Conservation (phyloP, 2,888 invertebrate species). For the Helicoverpa assulta region DNA sequence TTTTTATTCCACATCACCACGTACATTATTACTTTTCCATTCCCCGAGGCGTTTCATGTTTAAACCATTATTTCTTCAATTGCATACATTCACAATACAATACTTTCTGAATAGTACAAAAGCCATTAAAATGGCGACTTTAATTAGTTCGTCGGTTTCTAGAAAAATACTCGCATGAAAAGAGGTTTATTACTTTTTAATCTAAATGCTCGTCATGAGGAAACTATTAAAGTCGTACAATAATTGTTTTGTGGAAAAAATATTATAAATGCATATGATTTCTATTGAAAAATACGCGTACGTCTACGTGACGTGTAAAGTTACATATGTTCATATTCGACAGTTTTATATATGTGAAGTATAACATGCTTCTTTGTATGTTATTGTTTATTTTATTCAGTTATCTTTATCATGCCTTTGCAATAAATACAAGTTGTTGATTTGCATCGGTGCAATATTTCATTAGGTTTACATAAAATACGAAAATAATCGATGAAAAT, state of each 20-base stretch:
- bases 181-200: slow-evolving; percentile 9
- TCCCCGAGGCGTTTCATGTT: neutral
- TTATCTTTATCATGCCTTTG: too few relatives aligned
- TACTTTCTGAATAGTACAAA: neutral
- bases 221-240: neutral
- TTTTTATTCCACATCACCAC: too few relatives aligned
- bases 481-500: too few relatives aligned
- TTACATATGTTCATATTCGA: neutral
- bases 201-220: neutral
- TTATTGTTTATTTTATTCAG: too few relatives aligned
- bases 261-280: neutral
- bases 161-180: slow-evolving; percentile 20
- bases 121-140: slow-evolving; percentile 9
- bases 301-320: neutral
- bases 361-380: too few relatives aligned
- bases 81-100: slow-evolving; percentile 11
- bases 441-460: too few relatives aligned
- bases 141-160: slow-evolving; percentile 4
- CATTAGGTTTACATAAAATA: too few relatives aligned
- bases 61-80: neutral
- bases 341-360: too few relatives aligned
- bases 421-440: too few relatives aligned
- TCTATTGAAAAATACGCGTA: neutral
- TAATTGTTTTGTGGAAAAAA: neutral
- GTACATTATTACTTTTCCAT: neutral